Base-by-base conservation (phyloP, 1,140 invertebrate species). In the Proctacanthus coquilletti region DNA sequence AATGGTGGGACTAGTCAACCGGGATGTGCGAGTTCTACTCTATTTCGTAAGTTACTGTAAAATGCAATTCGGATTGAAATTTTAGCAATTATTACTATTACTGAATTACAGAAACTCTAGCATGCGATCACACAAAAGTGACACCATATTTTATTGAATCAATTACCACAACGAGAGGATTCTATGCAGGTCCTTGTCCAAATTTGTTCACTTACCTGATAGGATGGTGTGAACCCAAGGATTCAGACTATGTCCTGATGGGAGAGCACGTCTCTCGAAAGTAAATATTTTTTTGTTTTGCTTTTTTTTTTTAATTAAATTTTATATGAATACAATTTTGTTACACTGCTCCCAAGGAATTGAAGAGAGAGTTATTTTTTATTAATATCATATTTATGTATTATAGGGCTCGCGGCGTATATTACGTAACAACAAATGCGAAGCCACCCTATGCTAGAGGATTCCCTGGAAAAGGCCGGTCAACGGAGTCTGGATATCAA, bases 1-100 rank as follows among this genome's bases (percentile, higher is more conserved):
- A 89, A 91, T 52, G 85, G 85, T 8, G 86, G 85, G 21, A 83
- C 80, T 27, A 78, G 79, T 47, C 86, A 91, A 48, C 85, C 85
- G 3, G 85, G 84, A 34, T 91, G 85, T 40, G 74, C 77, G 1
- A 77, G 77, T 11, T 56, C 52, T 29, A 83, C 78, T 2, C 64
- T 85, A 29, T 80, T 86, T 47, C 75, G 82, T 84, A 70, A 76
- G 74, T 67, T 41, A 27, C 21, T n/a, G n/a, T n/a, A n/a, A n/a
- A n/a, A n/a, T n/a, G n/a, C n/a, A n/a, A n/a, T n/a, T n/a, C n/a
- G n/a, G n/a, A n/a, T n/a, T n/a, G n/a, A n/a, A n/a, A n/a, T n/a
- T n/a, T n/a, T n/a, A n/a, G n/a, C n/a, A n/a, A n/a, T n/a, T n/a
- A n/a, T n/a, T n/a, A n/a, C n/a, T n/a, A n/a, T n/a, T n/a, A n/a